Base-by-base conservation (phyloP, 2,113 vertebrate genomes). In the Carassius gibelio region DNA sequence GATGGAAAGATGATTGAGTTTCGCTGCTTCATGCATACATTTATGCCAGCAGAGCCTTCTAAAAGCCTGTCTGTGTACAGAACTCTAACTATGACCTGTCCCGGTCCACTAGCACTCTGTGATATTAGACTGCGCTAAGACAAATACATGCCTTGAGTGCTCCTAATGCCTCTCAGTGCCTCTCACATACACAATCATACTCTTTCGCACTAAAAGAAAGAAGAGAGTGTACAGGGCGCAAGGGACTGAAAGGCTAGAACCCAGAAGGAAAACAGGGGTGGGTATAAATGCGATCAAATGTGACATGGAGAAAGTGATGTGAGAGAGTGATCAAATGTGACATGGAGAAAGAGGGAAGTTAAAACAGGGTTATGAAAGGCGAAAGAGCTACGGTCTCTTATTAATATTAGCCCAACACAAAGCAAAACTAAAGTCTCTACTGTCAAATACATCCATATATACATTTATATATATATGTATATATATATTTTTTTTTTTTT, bases 21-120 rank as follows among this genome's bases (percentile, higher is more conserved):
- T 48, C 48, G 4, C 55, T 81, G 64, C 80, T 83, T 88, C 80
- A 85, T 85, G 66, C 80, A 88, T 88, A 85, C 52, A 88, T 88
- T 85, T 36, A 85, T 88, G 75, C 30, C 21, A 72, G 59, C 8
- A 34, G 50, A 62, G 81, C 55, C 57, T 88, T 81, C 69, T 85
- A 87, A 83, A 88, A 86, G 87, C 75, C 59, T 83, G 74, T 26
- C 64, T 52, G 26, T 7, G 79, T 71, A 26, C 50, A 38, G 52
- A 34, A 42, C 57, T 81, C 17, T 38, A 26, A n/a, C 85, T 75
- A 19, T 79, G 78, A 87, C 78, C 72, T 82, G 62, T 82, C 79
- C 68, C 19, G 81, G 81, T 85, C 76, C 81, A 79, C 74, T 50
- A 88, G 57, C 87, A 85, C 87, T 85, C 75, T 61, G 72, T 57